Conservation (phyloP, 2,113 vertebrate genomes). For the Indicator indicator region DNA sequence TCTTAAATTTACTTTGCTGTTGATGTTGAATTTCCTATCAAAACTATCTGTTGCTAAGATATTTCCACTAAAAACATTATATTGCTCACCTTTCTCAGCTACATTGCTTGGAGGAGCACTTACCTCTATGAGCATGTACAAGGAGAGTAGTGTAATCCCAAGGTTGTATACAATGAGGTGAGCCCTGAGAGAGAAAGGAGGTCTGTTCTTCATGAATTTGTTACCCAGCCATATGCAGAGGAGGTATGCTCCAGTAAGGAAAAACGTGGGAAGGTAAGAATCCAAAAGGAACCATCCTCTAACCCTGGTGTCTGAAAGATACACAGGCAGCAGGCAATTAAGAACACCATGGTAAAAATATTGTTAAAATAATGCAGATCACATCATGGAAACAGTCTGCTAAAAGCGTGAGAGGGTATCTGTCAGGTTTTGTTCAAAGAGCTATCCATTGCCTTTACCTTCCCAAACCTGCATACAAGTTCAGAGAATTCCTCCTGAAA, state of each 20-base stretch:
- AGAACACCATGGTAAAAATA: neutral
- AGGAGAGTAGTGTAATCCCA: slow-evolving; percentile 84
- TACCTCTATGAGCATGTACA: slow-evolving; percentile 89
- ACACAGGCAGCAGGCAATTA: neutral
- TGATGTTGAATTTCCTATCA: neutral
- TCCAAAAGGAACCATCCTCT: slow-evolving; percentile 90
- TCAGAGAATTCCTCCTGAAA: neutral
- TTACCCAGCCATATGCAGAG: slow-evolving; percentile 84
- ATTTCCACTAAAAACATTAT: neutral
- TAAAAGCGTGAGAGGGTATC: neutral
- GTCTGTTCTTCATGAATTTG: slow-evolving; percentile 83
- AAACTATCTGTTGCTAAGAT: neutral
- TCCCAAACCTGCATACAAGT: neutral
- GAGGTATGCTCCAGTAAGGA: slow-evolving; percentile 81
- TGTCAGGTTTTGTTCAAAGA: neutral
- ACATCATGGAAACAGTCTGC: neutral
- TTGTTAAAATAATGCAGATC: neutral
- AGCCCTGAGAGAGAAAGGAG: slow-evolving; percentile 82
- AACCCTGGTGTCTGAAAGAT: slow-evolving; percentile 82
- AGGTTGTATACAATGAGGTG: slow-evolving; percentile 85
- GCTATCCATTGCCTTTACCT: neutral
- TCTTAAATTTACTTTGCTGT: neutral
- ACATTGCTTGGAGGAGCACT: neutral
- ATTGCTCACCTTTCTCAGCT: neutral
- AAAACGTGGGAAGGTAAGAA: slow-evolving; percentile 86